Conservation (phyloP, 2,113 vertebrate species). For the Oncorhynchus gorbuscha region DNA sequence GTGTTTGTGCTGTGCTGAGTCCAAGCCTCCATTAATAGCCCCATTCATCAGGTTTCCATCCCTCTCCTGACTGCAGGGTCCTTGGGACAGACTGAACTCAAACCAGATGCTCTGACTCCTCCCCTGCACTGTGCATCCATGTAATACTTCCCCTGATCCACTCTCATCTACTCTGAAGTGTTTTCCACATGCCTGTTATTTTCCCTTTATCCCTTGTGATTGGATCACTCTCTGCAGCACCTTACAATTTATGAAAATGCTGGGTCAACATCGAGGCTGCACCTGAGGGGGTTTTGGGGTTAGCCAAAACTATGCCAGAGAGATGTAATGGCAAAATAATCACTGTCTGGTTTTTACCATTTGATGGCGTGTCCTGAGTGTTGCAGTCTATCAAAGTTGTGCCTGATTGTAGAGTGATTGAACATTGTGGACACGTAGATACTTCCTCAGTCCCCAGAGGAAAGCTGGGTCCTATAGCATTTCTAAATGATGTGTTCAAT, state of each 20-base stretch:
- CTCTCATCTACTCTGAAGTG: background rate
- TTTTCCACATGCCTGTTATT: background rate
- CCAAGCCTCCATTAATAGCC: conserved; percentile 57
- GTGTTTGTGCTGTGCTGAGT: conserved; percentile 30
- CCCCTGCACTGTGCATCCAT: background rate
- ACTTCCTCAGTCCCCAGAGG: background rate
- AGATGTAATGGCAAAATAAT: background rate
- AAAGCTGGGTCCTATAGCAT: background rate
- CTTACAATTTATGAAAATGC: no score
- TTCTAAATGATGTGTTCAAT: background rate
- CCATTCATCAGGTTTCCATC: conserved; percentile 59
- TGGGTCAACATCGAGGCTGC: no score
- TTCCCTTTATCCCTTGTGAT: no score
- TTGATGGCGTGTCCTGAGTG: background rate
- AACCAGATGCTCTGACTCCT: conserved; percentile 55
- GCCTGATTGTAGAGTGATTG: background rate
- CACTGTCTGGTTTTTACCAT: background rate
- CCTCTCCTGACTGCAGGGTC: conserved; percentile 31
- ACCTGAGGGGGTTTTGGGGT: background rate
- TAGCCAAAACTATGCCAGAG: background rate
- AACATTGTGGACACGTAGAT: background rate
- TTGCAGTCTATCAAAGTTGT: background rate
- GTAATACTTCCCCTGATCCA: background rate
- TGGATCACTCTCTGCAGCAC: no score
- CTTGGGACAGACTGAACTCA: conserved; percentile 32